These are phyloP conservation scores for Perizoma affinitatum DNA, from an alignment of 2,888 invertebrate genomes.

Conservation along the genomic window DNA sequence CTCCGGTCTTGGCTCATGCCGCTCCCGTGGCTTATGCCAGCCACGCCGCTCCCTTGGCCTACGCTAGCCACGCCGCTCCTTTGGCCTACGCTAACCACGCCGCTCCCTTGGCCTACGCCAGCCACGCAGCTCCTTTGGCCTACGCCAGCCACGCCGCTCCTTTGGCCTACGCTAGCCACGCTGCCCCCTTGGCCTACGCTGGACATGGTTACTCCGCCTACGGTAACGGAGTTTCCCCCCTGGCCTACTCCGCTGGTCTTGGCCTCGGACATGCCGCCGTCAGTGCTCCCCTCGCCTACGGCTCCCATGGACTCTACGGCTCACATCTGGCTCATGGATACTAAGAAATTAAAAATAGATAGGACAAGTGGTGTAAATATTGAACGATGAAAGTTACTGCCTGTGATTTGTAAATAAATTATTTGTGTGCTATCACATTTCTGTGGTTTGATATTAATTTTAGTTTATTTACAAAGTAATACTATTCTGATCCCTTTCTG, in stretches of 20 bases:
- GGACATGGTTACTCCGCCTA: too few species aligned
- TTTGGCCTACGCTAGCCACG: slow-evolving; percentile 43
- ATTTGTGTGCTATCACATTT: slow-evolving; percentile 26
- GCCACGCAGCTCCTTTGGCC: slow-evolving; percentile 40
- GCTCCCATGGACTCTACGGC: slow-evolving; percentile 52
- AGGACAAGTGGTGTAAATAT: slow-evolving; percentile 29
- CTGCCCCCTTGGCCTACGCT: slow-evolving; percentile 37
- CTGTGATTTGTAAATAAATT: slow-evolving; percentile 38
- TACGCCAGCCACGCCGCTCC: slow-evolving; percentile 45
- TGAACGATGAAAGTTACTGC: slow-evolving; percentile 49
- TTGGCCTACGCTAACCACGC: slow-evolving; percentile 49
- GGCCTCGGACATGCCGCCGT: slow-evolving; percentile 47
- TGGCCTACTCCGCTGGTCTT: slow-evolving; percentile 40
- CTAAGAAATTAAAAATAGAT: slow-evolving; percentile 40
- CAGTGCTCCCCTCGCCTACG: slow-evolving; percentile 46
- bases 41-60: slow-evolving; percentile 47
- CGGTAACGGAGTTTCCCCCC: slow-evolving; percentile 29
- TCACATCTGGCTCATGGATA: slow-evolving; percentile 48
- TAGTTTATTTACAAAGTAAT: background rate
- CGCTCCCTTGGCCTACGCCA: slow-evolving; percentile 44
- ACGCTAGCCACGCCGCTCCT: slow-evolving; percentile 45
- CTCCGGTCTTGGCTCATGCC: slow-evolving; percentile 58
- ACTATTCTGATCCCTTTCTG: too few species aligned
- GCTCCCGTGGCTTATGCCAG: slow-evolving; percentile 49
- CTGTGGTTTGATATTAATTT: slow-evolving; percentile 3